Conservation (phyloP, 2,888 invertebrate genomes). For the Meta bourneti region DNA sequence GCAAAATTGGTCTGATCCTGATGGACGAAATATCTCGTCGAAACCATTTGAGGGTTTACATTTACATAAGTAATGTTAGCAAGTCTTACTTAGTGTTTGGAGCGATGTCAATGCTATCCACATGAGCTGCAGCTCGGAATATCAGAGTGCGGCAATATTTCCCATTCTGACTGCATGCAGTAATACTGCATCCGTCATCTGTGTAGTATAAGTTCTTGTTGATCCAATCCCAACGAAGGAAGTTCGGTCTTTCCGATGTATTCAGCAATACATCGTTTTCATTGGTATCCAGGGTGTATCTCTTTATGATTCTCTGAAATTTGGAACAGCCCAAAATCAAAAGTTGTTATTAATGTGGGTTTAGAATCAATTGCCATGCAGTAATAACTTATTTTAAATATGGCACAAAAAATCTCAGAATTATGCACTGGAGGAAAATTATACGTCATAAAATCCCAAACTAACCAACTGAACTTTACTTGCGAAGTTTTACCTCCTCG, state of each 20-base stretch:
- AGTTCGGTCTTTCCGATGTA: conserved; percentile 73
- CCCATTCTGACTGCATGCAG: conserved; percentile 87
- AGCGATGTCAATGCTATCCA: conserved; percentile 82
- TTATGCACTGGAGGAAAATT: too few species aligned
- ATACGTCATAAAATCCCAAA: too few species aligned
- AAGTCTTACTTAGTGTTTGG: conserved; percentile 84
- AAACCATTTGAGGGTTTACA: too few species aligned
- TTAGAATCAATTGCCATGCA: too few species aligned
- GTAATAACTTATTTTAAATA: too few species aligned
- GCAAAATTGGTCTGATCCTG: too few species aligned
- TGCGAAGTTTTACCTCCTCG: too few species aligned
- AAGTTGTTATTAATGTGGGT: too few species aligned
- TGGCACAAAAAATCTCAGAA: too few species aligned
- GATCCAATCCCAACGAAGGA: conserved; percentile 78
- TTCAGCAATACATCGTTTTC: conserved; percentile 2
- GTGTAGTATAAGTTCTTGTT: conserved; percentile 91
- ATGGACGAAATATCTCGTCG: too few species aligned
- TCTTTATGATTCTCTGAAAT: conserved; percentile 57
- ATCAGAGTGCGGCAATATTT: conserved; percentile 81
- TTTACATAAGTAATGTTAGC: too few species aligned
- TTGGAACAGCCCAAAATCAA: not conserved
- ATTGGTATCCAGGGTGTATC: conserved; percentile 15
- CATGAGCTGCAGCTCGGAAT: conserved; percentile 80
- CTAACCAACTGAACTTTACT: too few species aligned
- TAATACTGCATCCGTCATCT: conserved; percentile 87